Conservation (phyloP, 2,113 vertebrate species). For the Neopipo cinnamomea region DNA sequence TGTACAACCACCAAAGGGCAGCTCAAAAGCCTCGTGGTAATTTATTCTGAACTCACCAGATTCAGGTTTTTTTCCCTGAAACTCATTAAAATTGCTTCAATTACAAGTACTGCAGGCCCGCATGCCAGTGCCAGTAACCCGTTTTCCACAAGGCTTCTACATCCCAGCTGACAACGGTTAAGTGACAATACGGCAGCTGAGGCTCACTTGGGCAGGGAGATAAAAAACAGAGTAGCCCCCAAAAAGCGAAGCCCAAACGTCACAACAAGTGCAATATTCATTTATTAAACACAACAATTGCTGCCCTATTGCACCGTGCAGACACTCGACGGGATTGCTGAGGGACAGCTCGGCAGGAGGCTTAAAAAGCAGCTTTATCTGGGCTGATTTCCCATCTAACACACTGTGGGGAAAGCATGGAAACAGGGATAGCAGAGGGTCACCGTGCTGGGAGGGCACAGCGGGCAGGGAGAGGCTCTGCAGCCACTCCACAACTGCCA, state of each 20-base stretch:
- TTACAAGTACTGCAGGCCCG: neutral
- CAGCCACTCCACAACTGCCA: neutral
- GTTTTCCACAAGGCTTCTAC: neutral
- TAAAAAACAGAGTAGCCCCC: neutral
- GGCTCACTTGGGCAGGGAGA: neutral
- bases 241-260: neutral
- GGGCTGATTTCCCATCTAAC: neutral
- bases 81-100: neutral
- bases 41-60: neutral
- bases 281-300: neutral
- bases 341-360: neutral
- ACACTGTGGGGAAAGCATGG: neutral
- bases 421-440: neutral
- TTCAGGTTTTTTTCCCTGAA: neutral
- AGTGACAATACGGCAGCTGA: neutral
- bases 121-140: accelerated
- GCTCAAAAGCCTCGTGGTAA: neutral
- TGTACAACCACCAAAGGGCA: neutral
- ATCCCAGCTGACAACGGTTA: neutral
- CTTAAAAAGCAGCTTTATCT: neutral
- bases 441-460: accelerated
- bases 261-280: neutral
- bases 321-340: neutral
- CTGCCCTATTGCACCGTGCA: neutral
- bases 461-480: accelerated